Evolutionary conservation across 2,113 vertebrate genomes (phyloP).

Genomic region (Todiramphus saurophagus): DNA sequence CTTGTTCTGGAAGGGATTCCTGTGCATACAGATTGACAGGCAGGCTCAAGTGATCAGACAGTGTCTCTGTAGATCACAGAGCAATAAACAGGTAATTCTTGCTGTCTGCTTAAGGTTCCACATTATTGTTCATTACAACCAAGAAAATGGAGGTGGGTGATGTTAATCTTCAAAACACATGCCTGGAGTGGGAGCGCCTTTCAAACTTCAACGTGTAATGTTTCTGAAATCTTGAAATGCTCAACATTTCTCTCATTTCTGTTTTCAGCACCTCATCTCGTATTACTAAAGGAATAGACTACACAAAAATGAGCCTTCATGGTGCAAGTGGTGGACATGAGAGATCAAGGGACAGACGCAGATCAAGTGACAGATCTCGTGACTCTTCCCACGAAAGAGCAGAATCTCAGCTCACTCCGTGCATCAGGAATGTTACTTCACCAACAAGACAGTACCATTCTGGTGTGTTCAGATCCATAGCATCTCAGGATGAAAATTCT

Average conservation of each 20-base stretch:
- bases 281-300: slow-evolving; percentile 80
- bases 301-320: slow-evolving; percentile 92
- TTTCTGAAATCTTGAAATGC: neutral
- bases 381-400: slow-evolving; percentile 96
- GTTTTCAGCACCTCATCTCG: slow-evolving; percentile 79
- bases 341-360: slow-evolving; percentile 91
- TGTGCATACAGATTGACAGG: neutral
- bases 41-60: neutral
- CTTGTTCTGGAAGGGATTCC: neutral
- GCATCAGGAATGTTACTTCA: slow-evolving; percentile 96
- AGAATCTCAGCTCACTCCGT: slow-evolving; percentile 96
- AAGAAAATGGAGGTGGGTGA: neutral
- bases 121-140: neutral
- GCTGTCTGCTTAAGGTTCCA: neutral
- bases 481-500: neutral
- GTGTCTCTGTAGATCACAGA: neutral
- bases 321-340: slow-evolving; percentile 91
- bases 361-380: slow-evolving; percentile 95
- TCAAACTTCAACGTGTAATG: neutral
- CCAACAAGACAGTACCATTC: slow-evolving; percentile 92
- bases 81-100: neutral
- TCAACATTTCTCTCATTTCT: neutral
- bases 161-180: neutral
- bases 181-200: neutral
- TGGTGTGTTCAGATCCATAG: slow-evolving; percentile 77